Conservation (phyloP, 2,113 vertebrate species). For the Microtus ochrogaster region DNA sequence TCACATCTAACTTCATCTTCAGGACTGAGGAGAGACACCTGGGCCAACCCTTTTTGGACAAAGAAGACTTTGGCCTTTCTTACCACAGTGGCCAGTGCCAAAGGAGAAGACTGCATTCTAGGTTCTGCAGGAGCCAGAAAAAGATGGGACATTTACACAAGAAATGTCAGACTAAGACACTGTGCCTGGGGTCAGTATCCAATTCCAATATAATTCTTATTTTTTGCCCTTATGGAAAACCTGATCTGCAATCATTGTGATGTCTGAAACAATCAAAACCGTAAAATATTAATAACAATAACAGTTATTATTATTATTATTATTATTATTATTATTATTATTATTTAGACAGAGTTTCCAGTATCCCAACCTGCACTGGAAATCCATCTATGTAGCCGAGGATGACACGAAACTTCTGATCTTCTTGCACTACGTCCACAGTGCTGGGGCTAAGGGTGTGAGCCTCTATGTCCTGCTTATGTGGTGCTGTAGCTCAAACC, state of each 20-base stretch:
- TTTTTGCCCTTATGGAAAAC: background rate
- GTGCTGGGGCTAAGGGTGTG: background rate
- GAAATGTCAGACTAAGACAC: background rate
- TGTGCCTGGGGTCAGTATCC: accelerated
- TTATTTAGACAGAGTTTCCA: background rate
- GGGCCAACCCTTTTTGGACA: accelerated
- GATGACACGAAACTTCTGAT: background rate
- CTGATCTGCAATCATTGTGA: accelerated
- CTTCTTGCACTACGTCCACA: background rate
- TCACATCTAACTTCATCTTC: accelerated
- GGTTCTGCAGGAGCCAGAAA: background rate
- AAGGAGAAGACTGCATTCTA: accelerated
- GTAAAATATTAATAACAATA: no score
- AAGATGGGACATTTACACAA: background rate
- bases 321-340: background rate
- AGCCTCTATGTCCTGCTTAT: no score
- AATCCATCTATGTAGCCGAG: background rate
- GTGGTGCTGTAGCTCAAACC: background rate
- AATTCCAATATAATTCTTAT: background rate
- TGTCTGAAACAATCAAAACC: background rate
- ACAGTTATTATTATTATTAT: background rate
- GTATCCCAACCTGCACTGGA: no score
- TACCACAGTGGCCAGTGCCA: accelerated
- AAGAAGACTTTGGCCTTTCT: background rate
- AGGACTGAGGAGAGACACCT: background rate